Evolutionary conservation across 2,113 vertebrate genomes (phyloP).

Genomic region (Toxostoma redivivum): DNA sequence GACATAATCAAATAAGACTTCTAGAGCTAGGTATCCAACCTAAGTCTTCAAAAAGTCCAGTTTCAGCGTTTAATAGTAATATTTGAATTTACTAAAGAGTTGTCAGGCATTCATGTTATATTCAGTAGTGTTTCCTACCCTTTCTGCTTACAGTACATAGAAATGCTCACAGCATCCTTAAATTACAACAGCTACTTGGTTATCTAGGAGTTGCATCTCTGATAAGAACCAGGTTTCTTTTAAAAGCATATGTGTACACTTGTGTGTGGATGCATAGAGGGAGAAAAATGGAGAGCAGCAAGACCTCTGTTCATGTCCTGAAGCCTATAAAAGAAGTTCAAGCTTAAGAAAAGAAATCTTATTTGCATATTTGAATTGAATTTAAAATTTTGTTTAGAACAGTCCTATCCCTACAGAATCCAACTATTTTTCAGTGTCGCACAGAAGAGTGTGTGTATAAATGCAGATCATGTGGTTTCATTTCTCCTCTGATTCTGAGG

Average conservation of each 20-base stretch:
- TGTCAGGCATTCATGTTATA: background rate
- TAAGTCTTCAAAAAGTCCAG: background rate
- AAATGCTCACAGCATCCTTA: background rate
- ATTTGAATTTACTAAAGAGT: background rate
- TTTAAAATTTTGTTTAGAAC: background rate
- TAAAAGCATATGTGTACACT: background rate
- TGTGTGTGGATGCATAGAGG: background rate
- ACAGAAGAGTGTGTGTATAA: background rate
- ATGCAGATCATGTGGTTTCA: background rate
- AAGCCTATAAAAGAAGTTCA: background rate
- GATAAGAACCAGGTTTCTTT: background rate
- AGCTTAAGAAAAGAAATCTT: background rate
- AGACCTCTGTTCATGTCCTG: background rate
- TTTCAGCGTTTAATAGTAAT: background rate
- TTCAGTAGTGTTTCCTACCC: background rate
- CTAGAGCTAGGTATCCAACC: background rate
- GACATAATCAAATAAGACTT: background rate
- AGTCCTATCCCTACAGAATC: background rate
- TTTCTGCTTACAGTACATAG: background rate
- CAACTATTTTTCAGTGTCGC: background rate
- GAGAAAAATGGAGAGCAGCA: background rate
- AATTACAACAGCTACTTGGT: background rate
- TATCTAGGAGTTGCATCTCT: background rate
- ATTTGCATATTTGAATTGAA: background rate
- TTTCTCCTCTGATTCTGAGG: background rate